phyloP scores from a whole-genome alignment of 2,113 vertebrate species.

The Cygnus atratus region DNA sequence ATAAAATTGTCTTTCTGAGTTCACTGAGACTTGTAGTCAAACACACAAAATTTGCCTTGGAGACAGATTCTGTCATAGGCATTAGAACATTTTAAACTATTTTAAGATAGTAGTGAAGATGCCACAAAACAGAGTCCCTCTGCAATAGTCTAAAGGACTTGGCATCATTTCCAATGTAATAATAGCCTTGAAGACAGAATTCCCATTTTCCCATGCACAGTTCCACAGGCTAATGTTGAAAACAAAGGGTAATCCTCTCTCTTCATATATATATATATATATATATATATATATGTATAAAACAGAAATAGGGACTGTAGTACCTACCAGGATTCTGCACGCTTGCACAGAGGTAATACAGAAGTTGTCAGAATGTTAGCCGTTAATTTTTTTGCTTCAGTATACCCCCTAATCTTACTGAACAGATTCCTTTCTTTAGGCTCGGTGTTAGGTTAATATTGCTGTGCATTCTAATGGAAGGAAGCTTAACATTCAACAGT shows the following conservation, averaged over 20 bases:
- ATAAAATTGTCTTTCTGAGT: neutral
- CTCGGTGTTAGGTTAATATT: neutral
- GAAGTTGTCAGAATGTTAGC: neutral
- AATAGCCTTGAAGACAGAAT: neutral
- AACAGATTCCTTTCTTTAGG: neutral
- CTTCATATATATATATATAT: no score
- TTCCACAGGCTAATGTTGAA: neutral
- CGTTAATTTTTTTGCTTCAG: slow-evolving; percentile 13
- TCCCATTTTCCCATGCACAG: neutral
- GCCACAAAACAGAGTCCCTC: neutral
- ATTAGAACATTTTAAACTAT: neutral
- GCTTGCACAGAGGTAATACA: neutral
- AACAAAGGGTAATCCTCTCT: neutral
- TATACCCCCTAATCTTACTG: neutral
- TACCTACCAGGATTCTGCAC: neutral
- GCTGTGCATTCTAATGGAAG: neutral
- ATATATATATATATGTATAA: no score
- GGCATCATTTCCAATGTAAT: neutral
- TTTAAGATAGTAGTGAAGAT: neutral
- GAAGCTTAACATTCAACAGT: neutral
- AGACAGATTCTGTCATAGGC: neutral
- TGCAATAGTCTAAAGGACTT: neutral
- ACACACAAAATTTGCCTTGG: neutral
- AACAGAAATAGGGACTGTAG: neutral
- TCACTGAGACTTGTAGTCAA: neutral